Percentiles rank a stretch among this genome's conserved stretches.
These are phyloP conservation scores for Zaprionus ghesquierei DNA, from an alignment of 1,140 invertebrate genomes.

Conservation along the genomic window DNA sequence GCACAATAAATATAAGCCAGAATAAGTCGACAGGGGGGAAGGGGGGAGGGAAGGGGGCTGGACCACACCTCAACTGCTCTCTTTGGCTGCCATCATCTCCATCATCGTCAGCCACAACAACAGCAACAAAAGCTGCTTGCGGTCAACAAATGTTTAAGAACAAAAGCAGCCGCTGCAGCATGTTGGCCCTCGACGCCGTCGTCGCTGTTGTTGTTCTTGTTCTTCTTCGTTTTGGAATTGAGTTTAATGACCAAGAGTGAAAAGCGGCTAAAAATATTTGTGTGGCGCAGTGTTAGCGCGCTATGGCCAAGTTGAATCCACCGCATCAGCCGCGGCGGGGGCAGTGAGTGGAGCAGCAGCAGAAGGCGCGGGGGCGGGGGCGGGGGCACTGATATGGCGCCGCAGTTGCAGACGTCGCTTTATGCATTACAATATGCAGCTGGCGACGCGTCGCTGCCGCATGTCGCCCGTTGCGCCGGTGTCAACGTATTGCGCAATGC, in stretches of 20 bases:
- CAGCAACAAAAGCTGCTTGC: constrained; percentile 46
- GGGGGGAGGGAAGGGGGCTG: not conserved
- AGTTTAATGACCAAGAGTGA: constrained; percentile 68
- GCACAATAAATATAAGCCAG: constrained; percentile 39
- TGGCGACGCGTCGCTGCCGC: constrained; percentile 18
- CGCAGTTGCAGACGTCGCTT: constrained; percentile 35
- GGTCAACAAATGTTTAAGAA: constrained; percentile 72
- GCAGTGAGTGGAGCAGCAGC: no score
- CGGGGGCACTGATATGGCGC: constrained; percentile 31
- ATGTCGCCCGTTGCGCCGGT: not conserved
- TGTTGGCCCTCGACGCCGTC: constrained; percentile 13
- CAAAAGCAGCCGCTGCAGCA: constrained; percentile 57
- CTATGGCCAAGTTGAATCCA: not conserved
- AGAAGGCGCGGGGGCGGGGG: constrained; percentile 14
- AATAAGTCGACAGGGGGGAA: not conserved
- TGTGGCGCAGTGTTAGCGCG: constrained; percentile 35
- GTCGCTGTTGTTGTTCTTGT: not conserved
- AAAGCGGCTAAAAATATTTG: constrained; percentile 72
- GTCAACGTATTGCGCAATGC: constrained; percentile 30
- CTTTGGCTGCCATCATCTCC: constrained; percentile 29
- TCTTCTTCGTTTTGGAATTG: constrained; percentile 43
- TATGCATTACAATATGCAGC: constrained; percentile 47
- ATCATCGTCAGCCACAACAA: constrained; percentile 6
- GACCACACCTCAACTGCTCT: constrained; percentile 50
- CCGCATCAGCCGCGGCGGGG: not conserved